Evolutionary conservation across 2,797 vertebrate species (phyloP).

Genomic region (Bradypus variegatus): DNA sequence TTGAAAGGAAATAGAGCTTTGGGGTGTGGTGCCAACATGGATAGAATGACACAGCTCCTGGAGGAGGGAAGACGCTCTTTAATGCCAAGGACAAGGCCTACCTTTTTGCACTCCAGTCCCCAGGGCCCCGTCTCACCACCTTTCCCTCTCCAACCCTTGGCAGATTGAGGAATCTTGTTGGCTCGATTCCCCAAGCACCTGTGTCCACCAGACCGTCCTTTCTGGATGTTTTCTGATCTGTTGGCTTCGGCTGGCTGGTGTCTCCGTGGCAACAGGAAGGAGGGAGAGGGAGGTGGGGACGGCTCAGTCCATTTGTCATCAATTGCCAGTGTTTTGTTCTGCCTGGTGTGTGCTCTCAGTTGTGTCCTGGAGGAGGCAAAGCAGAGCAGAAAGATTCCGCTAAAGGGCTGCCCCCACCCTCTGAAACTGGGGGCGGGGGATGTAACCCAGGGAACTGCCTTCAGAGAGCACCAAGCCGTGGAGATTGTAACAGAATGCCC

Average conservation of each 20-base stretch:
- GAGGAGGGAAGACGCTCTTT: not conserved
- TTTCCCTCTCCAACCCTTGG: not conserved
- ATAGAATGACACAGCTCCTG: not conserved
- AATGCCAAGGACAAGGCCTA: not conserved
- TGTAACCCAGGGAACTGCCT: conserved; percentile 40
- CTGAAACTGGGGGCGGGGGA: conserved; percentile 30
- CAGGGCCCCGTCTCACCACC: accelerated
- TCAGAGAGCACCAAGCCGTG: not conserved
- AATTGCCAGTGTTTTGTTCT: conserved; percentile 87
- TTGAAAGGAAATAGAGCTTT: not conserved
- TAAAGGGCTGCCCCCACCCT: conserved; percentile 70
- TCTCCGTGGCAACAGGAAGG: conserved; percentile 82
- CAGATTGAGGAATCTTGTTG: conserved; percentile 66
- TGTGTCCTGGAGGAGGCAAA: conserved; percentile 76
- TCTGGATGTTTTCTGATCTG: conserved; percentile 59
- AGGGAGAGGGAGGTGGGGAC: conserved; percentile 73
- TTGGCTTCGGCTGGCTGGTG: conserved; percentile 71
- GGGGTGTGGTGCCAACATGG: not conserved
- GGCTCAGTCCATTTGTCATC: conserved; percentile 90
- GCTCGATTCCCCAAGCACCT: conserved; percentile 77
- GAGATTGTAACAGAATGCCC: not conserved
- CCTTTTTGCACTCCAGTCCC: not conserved
- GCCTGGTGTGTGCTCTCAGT: conserved; percentile 76
- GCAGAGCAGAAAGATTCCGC: conserved; percentile 67
- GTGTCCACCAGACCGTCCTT: conserved; percentile 73